Evolutionary conservation across 64 coral and sea anemone genomes (phyloP), one percentile per base, ranked within the genome.

Genomic region (Montipora sp.): DNA sequence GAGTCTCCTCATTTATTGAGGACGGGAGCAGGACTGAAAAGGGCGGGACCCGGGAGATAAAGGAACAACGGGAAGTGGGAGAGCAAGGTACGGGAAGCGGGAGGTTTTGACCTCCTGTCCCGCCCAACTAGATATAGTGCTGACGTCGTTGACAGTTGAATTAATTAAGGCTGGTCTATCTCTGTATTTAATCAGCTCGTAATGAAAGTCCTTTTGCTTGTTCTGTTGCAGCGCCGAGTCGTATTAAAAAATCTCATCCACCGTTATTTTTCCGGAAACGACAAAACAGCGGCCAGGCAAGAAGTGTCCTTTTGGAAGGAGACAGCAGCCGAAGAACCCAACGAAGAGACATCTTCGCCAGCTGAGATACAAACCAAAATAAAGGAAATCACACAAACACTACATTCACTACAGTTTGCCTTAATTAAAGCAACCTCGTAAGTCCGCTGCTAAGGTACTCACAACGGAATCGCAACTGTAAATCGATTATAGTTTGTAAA

Each of bases 211-310:
- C 4, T 12, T 46, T 58, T 81, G 5, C 3, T 24, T 87, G 48
- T 75, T 49, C 7, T 75, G 18, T 19, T 61, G 48, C 46, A 91
- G 90, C 80, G 90, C 18, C 80, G 81, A 27, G 8, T 72, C 49
- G 68, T 91, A 27, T 75, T 91, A 67, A 91, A 75, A 58, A 80
- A 63, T 23, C 80, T 91, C 12, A 91, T 91, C 16, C 79, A 83
- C 10, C 65, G 90, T 5, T 91, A 83, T 65, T 91, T 83, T 22
- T 74, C 72, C 57, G 90, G 27, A 20, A 87, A 88, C 6, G 69
- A 75, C 22, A 58, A 88, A 58, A 13, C 59, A 15, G 59, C 8
- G 59, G 59, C 8, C 8, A 63, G 8, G 13, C 8, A 63, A 15
- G 59, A 63, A 10, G 14, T 63, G 3, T 15, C 14, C 13, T 63